Evolutionary conservation across 1,140 invertebrate species (phyloP).

Genomic region (Polyergus mexicanus): DNA sequence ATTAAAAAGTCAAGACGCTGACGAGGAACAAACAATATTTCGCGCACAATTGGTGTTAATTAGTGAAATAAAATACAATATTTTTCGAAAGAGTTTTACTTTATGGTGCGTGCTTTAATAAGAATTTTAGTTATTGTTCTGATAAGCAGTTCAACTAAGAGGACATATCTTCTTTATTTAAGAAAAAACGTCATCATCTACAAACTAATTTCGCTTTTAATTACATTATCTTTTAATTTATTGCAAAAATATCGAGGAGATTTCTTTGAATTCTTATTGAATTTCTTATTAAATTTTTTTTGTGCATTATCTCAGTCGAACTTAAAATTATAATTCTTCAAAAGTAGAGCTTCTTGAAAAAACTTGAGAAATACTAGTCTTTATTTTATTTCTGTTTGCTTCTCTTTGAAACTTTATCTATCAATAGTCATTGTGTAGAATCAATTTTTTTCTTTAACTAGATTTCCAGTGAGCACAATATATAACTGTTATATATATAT

Average conservation of each 20-base stretch:
- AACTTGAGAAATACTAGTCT: not conserved
- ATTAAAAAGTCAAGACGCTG: not conserved
- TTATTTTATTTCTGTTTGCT: not conserved
- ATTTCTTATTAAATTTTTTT: not conserved
- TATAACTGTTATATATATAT: no score
- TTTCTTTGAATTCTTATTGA: no score
- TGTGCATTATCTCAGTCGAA: not conserved
- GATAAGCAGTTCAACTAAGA: not conserved
- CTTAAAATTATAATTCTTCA: not conserved
- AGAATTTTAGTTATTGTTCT: constrained; percentile 9
- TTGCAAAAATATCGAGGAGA: not conserved
- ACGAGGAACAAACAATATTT: not conserved
- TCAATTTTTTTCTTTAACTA: not conserved
- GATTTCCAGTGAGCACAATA: no score
- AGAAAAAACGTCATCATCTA: not conserved
- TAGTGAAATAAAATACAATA: not conserved
- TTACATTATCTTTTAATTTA: constrained; percentile 3
- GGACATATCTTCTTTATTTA: not conserved
- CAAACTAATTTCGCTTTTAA: not conserved
- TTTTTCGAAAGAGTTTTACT: no score
- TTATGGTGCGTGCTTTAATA: not conserved
- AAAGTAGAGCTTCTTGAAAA: not conserved
- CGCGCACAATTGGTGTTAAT: not conserved
- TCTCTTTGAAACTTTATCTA: not conserved
- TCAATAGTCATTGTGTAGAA: not conserved